Base-by-base conservation (phyloP, 2,797 vertebrate genomes). In the Typhlichthys subterraneus region DNA sequence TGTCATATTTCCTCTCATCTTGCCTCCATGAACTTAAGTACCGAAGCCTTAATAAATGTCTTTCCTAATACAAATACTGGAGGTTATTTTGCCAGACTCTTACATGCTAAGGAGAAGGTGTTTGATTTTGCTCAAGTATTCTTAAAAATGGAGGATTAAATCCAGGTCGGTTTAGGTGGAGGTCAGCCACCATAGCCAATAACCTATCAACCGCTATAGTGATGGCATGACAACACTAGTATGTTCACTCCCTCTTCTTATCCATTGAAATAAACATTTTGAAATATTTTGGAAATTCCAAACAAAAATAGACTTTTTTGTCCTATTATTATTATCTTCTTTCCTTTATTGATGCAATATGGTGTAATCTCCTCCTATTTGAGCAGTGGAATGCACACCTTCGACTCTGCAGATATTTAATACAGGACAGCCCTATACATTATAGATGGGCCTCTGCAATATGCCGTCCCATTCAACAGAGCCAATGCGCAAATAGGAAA, bases 351-450 rank as follows among this genome's bases (percentile, higher is more conserved):
- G 85, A 88, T 81, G 84, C 81, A 87, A 85, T 77, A 63, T 59
- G 48, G 51, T 84, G 86, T 86, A 87, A 89, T 86, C 67, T 64
- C 55, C 53, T 47, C 19, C 46, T 61, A 68, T 72, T 76, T 51
- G 69, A 69, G 77, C 67, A 50, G 52, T 53, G 70, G 66, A 80
- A 83, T 52, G 61, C 54, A 63, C 80, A 75, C 77, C 70, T 83
- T 75, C 42, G 17, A 76, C 73, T 70, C 81, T 75, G 84, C 77
- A 86, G 87, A 86, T 85, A 91, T 88, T 86, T 84, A 91, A 91
- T 91, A 89, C 76, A 81, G 80, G 73, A 63, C 67, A 57, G 53
- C 69, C 53, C 78, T 80, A 88, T 89, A 83, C 83, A 91, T 91
- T 88, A 88, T 90, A 80, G 72, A 91, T 84, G 77, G 46, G 59